phyloP scores from a whole-genome alignment of 2,888 invertebrate genomes.

The Drosophila antonietae region DNA sequence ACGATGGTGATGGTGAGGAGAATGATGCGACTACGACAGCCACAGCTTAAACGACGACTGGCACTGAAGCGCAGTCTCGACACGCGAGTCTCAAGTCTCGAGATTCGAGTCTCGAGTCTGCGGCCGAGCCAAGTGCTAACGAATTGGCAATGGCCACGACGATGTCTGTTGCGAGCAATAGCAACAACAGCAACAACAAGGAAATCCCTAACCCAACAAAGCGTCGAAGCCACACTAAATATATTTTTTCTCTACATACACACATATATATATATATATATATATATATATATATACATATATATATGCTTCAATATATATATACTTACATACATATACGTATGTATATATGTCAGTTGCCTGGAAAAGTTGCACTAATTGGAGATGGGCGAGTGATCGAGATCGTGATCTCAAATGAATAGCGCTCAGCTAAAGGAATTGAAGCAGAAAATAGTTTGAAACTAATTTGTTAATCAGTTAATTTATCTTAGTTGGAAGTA shows the following conservation, averaged over 20 bases:
- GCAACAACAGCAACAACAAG: conserved; percentile 21
- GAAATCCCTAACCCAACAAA: conserved; percentile 45
- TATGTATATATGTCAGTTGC: not conserved
- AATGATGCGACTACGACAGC: conserved; percentile 35
- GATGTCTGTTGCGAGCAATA: conserved; percentile 41
- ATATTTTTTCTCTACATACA: conserved; percentile 26
- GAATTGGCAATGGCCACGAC: conserved; percentile 73
- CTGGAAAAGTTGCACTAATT: conserved; percentile 49
- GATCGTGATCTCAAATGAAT: conserved; percentile 21
- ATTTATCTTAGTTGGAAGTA: too few species aligned
- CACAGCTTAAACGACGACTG: conserved; percentile 5
- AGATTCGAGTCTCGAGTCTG: not conserved
- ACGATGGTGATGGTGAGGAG: conserved; percentile 30
- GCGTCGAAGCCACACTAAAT: conserved; percentile 42
- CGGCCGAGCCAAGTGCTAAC: conserved; percentile 73
- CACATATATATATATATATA: not conserved
- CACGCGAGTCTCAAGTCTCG: conserved; percentile 3
- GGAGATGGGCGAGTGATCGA: conserved; percentile 53
- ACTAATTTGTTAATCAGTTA: too few species aligned
- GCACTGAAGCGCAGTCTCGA: conserved; percentile 20
- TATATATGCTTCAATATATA: not conserved
- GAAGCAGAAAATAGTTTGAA: not conserved
- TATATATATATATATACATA: not conserved
- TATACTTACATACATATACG: not conserved
- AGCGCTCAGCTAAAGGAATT: not conserved